Percentiles rank a stretch among this genome's conserved stretches.
phyloP scores from a whole-genome alignment of 2,797 vertebrate species.

The Allobates femoralis region DNA sequence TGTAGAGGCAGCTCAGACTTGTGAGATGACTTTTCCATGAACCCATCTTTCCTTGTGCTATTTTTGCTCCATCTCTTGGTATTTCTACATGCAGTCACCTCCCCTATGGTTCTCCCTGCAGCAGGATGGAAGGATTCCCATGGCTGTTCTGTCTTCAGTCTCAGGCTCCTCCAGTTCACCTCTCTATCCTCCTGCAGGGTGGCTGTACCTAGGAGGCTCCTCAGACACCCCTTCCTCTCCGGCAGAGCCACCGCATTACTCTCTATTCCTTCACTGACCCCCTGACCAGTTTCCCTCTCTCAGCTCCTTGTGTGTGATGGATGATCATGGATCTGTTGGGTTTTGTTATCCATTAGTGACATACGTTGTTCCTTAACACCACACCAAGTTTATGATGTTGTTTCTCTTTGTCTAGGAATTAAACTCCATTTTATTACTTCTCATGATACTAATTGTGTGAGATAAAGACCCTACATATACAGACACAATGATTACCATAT shows the following conservation, averaged over 20 bases:
- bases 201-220: not conserved
- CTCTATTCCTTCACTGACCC: not conserved
- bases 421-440: not conserved
- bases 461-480: no score
- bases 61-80: constrained; percentile 13
- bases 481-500: no score
- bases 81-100: constrained; percentile 38
- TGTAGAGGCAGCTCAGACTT: constrained; percentile 36
- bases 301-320: no score
- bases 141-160: not conserved
- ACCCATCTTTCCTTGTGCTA: constrained; percentile 25
- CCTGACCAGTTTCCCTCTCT: no score
- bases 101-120: constrained; percentile 45
- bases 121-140: constrained; percentile 25
- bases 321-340: not conserved
- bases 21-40: constrained; percentile 34
- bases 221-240: not conserved
- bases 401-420: not conserved
- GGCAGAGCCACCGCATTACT: not conserved
- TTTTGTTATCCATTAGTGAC: not conserved
- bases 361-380: not conserved
- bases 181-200: not conserved
- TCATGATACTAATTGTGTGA: no score
- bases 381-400: no score
- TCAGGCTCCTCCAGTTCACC: constrained; percentile 25